Percentiles rank a stretch among this genome's conserved stretches.
Conservation (phyloP, 2,113 vertebrate genomes). For the Phoenicopterus ruber region DNA sequence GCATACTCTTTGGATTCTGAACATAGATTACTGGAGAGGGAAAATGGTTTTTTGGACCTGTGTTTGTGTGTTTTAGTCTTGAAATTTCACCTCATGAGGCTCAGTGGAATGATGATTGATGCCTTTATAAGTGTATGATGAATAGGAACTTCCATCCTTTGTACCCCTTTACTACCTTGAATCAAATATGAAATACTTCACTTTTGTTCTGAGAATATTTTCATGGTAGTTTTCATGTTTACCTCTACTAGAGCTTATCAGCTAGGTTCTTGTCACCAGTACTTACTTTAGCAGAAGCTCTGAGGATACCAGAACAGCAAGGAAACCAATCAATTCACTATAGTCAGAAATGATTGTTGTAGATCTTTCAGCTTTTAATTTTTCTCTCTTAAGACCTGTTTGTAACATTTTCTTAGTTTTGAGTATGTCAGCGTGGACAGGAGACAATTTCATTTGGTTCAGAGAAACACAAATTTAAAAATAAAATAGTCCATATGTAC, state of each 20-base stretch:
- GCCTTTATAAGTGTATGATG: conserved; percentile 19
- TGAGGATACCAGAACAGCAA: neutral
- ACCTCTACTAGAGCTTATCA: neutral
- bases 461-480: conserved; percentile 11
- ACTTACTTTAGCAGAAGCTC: neutral
- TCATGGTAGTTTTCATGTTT: neutral
- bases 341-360: neutral
- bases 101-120: conserved; percentile 34
- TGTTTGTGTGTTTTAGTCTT: conserved; percentile 55
- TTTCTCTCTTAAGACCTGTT: neutral
- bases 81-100: conserved; percentile 13
- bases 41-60: neutral
- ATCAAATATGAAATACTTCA: conserved; percentile 48
- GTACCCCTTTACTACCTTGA: conserved; percentile 3
- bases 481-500: neutral
- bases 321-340: neutral
- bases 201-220: neutral
- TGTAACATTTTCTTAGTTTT: neutral
- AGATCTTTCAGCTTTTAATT: neutral
- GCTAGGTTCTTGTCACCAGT: neutral
- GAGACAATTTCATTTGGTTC: neutral
- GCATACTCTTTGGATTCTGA: conserved; percentile 39
- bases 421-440: neutral
- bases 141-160: neutral
- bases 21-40: neutral